Evolutionary conservation across 1,140 invertebrate genomes (phyloP), one percentile per base, ranked within the genome.

Genomic region (Bombus affinis): DNA sequence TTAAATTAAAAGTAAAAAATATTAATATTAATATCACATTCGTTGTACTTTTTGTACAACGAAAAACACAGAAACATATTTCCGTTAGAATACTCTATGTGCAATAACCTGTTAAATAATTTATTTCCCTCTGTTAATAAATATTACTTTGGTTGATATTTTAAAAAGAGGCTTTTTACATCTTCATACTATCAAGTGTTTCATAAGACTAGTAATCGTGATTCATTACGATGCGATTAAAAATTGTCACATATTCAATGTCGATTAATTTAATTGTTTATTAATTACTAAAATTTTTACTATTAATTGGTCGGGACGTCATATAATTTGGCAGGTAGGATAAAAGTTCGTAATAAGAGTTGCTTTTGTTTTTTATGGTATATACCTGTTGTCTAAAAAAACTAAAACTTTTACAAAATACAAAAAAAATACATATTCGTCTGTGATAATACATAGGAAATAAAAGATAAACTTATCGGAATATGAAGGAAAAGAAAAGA

Each of bases 291-390:
- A 42, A 87, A 87, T 87, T 87, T 73, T 22, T 62, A 44, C 18
- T 66, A 44, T 79, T 84, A 18, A 66, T 53, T 22, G 39, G 53
- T 35, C 86, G 35, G 68, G 47, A 87, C 0, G 37, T 73, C 71
- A 74, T 74, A 22, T 32, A n/a, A 66, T 79, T 87, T 84, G 86
- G 59, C 86, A 85, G 75, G 82, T 85, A 71, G 65, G 9, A 76
- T 62, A 76, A 75, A 42, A 59, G 22, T 83, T 59, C 22, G 22
- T 22, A 18, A 66, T 37, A 78, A 32, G 5, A 86, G 44, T 5
- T 65, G 81, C 86, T 65, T 87, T 87, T 87, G 82, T 87, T 87
- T 87, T 76, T 59, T 18, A 18, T 22, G 25, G 2, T 18, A 57
- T 83, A 18, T 25, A 83, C 35, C n/a, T 57, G 39, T 47, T 53